Base-by-base conservation (phyloP, 2,888 invertebrate species). In the Epistrophe eligans region DNA sequence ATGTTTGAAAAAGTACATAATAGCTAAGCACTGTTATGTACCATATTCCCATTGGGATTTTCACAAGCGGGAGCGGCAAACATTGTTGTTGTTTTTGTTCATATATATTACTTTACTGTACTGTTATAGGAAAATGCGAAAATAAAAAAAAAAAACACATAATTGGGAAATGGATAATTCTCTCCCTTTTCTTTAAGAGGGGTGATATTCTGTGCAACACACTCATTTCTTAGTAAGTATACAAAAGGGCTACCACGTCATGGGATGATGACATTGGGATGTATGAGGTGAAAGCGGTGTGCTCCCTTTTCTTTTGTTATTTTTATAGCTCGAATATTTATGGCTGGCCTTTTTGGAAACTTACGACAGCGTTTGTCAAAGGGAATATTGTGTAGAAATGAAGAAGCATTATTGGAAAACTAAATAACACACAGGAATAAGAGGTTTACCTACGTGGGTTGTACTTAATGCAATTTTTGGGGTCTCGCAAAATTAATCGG, bases 401-500 rank as follows among this genome's bases (percentile, higher is more conserved):
- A 64, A 64, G 64, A 64, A 64, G 24, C n/a, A 64, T 64, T 64
- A 43, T 40, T 43, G 28, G 45, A 43, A 45, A 64, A 64, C 60
- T 60, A 60, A 60, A 45, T 64, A 45, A 28, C n/a, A 28, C n/a
- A 45, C 11, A 28, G 40, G 9, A 15, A 5, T n/a, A 28, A 24
- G 24, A 24, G 4, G 43, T 40, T 7, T 38, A 40, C 10, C 10
- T 38, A 10, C 9, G 19, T 62, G 38, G 38, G 62, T 19, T 40
- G 62, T 40, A 15, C 24, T 24, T 45, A 64, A 45, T 66, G 66
- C 66, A 66, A 66, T 66, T 43, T 43, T 66, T 66, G 32, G 66
- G 66, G 66, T 66, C 32, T 66, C 13, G 66, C 45, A 66, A 66
- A 66, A 66, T 66, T 66, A 66, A 66, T 66, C 48, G 66, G 13